phyloP scores from a whole-genome alignment of 2,888 invertebrate genomes.

The Eupithecia subfuscata region DNA sequence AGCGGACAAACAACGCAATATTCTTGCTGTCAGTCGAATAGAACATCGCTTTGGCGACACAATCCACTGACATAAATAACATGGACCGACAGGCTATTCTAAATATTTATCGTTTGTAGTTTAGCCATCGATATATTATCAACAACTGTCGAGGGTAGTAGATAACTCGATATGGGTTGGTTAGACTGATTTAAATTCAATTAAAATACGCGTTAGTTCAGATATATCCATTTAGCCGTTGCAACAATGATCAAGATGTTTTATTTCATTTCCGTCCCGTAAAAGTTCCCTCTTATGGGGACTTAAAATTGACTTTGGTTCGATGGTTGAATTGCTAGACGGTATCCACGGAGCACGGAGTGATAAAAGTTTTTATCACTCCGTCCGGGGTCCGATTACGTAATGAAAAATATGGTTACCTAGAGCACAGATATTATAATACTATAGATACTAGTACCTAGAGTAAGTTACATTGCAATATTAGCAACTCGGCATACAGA shows the following conservation, averaged over 20 bases:
- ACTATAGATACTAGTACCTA: too few species aligned
- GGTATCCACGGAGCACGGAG: neutral
- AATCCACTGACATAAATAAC: neutral
- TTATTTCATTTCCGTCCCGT: neutral
- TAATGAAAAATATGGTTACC: too few species aligned
- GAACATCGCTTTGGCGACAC: neutral
- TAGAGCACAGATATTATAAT: too few species aligned
- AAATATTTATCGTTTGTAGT: neutral
- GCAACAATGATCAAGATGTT: neutral
- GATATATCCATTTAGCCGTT: neutral
- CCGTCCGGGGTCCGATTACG: neutral
- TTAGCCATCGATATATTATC: neutral
- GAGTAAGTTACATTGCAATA: too few species aligned
- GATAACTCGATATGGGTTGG: neutral
- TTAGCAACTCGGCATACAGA: too few species aligned
- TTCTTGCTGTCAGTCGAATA: neutral
- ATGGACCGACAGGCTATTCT: neutral
- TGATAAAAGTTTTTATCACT: neutral
- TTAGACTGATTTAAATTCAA: neutral
- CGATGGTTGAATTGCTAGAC: neutral
- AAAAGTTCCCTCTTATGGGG: neutral
- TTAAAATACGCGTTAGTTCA: neutral
- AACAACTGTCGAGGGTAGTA: neutral
- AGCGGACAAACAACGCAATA: slow-evolving; percentile 7
- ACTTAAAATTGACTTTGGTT: neutral